Conservation (phyloP, 2,113 vertebrate species). For the Cololabis saira region DNA sequence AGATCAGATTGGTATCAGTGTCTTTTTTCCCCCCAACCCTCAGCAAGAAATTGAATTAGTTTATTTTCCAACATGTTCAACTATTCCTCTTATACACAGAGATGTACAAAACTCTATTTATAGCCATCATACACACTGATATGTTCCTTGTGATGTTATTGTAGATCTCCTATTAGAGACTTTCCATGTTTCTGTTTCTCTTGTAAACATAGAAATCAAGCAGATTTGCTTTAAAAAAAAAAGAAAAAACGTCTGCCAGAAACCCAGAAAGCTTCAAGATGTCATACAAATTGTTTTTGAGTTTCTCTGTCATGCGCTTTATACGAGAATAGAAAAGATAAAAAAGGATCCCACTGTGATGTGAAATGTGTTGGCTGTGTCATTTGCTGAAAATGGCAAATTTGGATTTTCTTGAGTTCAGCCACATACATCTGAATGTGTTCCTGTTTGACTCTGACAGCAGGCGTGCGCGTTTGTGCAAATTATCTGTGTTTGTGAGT, state of each 20-base stretch:
- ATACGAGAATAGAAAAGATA: slow-evolving; percentile 44
- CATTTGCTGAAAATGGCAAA: slow-evolving; percentile 68
- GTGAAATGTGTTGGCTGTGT: slow-evolving; percentile 51
- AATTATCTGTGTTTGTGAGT: slow-evolving; percentile 41
- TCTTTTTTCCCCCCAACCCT: background rate
- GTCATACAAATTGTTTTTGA: slow-evolving; percentile 49
- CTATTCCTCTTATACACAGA: slow-evolving; percentile 1
- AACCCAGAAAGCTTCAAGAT: slow-evolving; percentile 15
- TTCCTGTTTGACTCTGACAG: slow-evolving; percentile 66
- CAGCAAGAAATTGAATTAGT: background rate
- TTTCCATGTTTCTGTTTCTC: slow-evolving; percentile 1
- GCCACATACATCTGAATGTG: slow-evolving; percentile 59
- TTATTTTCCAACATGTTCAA: slow-evolving; percentile 3
- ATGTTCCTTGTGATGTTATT: background rate
- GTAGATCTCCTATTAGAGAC: slow-evolving; percentile 1
- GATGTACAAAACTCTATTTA: background rate
- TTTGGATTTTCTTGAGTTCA: slow-evolving; percentile 47
- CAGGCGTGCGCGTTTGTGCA: slow-evolving; percentile 41
- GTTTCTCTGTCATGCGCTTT: slow-evolving; percentile 52
- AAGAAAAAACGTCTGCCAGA: slow-evolving; percentile 22
- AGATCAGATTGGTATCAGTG: background rate
- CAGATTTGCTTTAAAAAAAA: slow-evolving; percentile 1
- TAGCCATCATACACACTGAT: background rate
- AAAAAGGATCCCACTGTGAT: slow-evolving; percentile 44
- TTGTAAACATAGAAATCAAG: slow-evolving; percentile 22